Base-by-base conservation (phyloP, 2,888 invertebrate species). In the Pristionchus entomophagus region DNA sequence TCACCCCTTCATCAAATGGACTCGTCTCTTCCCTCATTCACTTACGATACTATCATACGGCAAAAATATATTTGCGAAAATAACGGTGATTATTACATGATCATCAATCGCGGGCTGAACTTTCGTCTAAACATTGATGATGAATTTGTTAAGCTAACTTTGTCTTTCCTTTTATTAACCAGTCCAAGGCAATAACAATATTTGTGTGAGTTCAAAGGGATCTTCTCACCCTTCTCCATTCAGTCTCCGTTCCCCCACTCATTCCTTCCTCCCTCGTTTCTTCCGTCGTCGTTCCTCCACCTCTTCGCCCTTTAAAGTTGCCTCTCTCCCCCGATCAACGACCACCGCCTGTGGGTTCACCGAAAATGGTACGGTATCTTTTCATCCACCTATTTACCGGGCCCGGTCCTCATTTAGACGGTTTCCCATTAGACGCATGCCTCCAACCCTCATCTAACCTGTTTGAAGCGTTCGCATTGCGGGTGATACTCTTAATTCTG, bases 231-330 rank as follows among this genome's bases (percentile, higher is more conserved):
- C 45, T 45, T 26, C 53, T 32, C 22, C 1, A 53, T 80, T 0
- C 80, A 82, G 56, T 38, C 14, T 38, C 53, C 59, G 56, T n/a
- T 82, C 82, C 2, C 82, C 82, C 56, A 38, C 82, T 53, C 82
- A 82, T 26, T 82, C 82, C 2, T 82, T 82, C 38, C 32, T 82
- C 26, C 82, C 82, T 38, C 82, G 82, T 51, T 59, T 82, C n/a
- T 29, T 80, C 56, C 82, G 82, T 22, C 53, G 59, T 12, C 59
- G 56, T 2, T 82, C 82, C 0, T 59, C 82, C 17, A 59, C 59
- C 32, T 17, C 82, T 2, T 82, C 82, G 19, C 82, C 82, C 0
- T 59, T 59, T 22, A 82, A 80, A 41, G 26, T 73, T n/a, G 45
- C 77, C n/a, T n/a, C 49, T 32, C 29, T 80, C 10, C 82, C 82